Percentiles rank a stretch among this genome's conserved stretches.
Evolutionary conservation across 2,113 vertebrate species (phyloP).

Genomic region (Phrynosoma blainvillii): DNA sequence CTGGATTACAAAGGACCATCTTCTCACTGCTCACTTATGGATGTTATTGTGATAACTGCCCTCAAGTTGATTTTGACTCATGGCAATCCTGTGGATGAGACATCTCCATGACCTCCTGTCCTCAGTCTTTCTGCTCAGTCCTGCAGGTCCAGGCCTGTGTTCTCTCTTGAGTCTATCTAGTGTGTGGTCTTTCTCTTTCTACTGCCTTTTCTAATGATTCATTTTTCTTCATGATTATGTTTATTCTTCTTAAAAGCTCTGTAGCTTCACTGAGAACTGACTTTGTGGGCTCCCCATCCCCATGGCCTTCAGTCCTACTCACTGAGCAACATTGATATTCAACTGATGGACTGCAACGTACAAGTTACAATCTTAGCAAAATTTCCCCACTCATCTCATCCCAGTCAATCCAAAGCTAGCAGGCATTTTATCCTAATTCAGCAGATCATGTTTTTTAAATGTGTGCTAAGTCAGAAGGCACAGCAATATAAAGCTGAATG

Average conservation of each 20-base stretch:
- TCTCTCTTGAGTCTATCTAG: too few relatives aligned
- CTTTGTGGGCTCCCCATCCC: not conserved
- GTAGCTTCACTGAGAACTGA: not conserved
- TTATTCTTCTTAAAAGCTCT: not conserved
- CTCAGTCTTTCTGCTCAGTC: too few relatives aligned
- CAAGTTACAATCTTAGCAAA: not conserved
- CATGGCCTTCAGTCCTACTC: not conserved
- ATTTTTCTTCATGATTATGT: not conserved
- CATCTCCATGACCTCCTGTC: too few relatives aligned
- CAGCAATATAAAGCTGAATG: not conserved
- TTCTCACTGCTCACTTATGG: not conserved
- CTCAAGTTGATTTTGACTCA: too few relatives aligned
- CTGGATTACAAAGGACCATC: not conserved
- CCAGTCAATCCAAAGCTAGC: not conserved
- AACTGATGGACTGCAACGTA: not conserved
- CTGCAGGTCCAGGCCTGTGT: too few relatives aligned
- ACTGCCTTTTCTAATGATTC: too few relatives aligned
- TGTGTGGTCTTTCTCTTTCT: too few relatives aligned
- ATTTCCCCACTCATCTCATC: too few relatives aligned
- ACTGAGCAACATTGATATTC: too few relatives aligned
- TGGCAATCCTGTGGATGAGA: too few relatives aligned
- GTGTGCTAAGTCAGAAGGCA: not conserved
- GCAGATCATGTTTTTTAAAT: not conserved
- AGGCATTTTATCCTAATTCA: not conserved
- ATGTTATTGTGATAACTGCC: not conserved